Base-by-base conservation (phyloP, 2,888 invertebrate genomes). In the Dynastes hyllus region DNA sequence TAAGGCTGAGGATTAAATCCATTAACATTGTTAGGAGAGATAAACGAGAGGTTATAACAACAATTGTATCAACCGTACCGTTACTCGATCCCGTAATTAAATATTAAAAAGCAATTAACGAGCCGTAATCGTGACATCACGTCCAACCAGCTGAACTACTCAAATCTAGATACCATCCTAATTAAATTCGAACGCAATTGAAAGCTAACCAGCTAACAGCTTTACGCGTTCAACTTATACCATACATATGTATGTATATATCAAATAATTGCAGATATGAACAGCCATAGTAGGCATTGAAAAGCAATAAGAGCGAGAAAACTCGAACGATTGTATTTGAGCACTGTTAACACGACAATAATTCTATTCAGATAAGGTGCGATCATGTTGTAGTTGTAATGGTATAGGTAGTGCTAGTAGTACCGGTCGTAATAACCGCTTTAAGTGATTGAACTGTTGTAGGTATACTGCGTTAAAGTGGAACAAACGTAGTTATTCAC, bases 41-140 rank as follows among this genome's bases (percentile, higher is more conserved):
- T 73, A 73, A 73, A 58, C 27, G 22, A 13, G 40, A 27, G 53
- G 13, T 13, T 58, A 22, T 58, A 58, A 73, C 37, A 53, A 58
- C 22, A 73, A 58, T 27, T 58, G 58, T 40, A 73, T 58, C 22
- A 8, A 13, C 27, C 22, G 40, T 37, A 73, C 73, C 73, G 73
- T 73, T 73, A 73, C 27, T 11, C 11, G 55, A 55, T 73, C 58
- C 58, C 22, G 58, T 73, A 73, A 73, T 73, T 73, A 73, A 73
- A 73, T 58, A 73, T 55, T 58, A 73, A 73, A 73, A 55, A 73
- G 73, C 37, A 73, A 73, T 73, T 73, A 73, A 73, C 58, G 58
- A 29, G 58, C 40, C 5, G 58, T 58, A 73, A 71, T 71, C 71
- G 37, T 32, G 55, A n/a, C 55, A 16, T 16, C n/a, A 22, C 16